phyloP scores from a whole-genome alignment of 1,140 invertebrate genomes.

The Trachymyrmex cornetzi region DNA sequence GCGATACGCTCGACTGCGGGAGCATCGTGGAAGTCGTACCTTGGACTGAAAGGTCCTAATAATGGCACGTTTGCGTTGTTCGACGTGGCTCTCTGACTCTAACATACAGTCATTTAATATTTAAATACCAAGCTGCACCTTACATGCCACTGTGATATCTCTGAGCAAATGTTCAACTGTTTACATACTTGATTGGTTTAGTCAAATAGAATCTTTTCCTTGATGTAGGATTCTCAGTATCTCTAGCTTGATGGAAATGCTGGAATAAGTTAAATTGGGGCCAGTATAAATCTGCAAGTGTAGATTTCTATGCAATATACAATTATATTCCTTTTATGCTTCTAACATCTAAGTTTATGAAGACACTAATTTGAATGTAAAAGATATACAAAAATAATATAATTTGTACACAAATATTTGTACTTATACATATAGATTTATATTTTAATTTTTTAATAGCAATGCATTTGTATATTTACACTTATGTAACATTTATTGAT shows the following conservation, averaged over 20 bases:
- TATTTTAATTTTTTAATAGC: background rate
- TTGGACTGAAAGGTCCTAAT: slow-evolving; percentile 18
- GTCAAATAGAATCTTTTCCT: background rate
- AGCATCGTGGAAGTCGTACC: background rate
- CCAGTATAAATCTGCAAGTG: background rate
- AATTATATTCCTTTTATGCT: background rate
- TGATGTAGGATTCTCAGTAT: background rate
- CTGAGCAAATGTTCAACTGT: background rate
- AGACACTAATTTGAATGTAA: background rate
- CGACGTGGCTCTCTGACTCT: background rate
- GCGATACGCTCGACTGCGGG: background rate
- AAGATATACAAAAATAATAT: background rate
- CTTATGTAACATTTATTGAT: background rate
- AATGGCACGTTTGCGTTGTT: background rate
- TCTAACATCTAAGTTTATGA: background rate
- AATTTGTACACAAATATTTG: background rate
- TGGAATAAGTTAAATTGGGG: background rate
- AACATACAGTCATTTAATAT: background rate
- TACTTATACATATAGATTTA: background rate
- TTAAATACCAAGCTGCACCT: background rate
- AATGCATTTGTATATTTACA: background rate
- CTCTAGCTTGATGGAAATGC: too few species aligned
- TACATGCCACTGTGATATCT: slow-evolving; percentile 4
- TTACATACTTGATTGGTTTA: background rate
- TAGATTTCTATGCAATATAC: background rate